phyloP scores from a whole-genome alignment of 2,113 vertebrate genomes.

The Mustela nigripes region DNA sequence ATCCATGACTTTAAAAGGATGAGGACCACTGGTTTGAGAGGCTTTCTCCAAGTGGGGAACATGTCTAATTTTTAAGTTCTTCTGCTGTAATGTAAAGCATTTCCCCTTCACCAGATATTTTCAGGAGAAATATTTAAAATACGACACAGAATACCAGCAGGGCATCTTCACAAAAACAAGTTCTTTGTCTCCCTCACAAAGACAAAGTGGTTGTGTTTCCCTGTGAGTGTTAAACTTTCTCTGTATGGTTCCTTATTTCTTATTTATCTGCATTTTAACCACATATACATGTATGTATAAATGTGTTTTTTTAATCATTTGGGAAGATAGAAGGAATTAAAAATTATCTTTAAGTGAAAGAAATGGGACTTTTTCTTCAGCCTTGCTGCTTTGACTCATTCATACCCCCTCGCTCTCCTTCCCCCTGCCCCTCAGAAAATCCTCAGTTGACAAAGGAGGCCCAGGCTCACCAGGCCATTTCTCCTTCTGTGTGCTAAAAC shows the following conservation, averaged over 20 bases:
- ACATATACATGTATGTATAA: neutral
- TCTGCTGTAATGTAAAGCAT: neutral
- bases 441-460: neutral
- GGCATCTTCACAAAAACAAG: neutral
- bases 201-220: neutral
- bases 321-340: neutral
- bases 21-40: neutral
- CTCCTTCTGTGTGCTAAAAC: neutral
- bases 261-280: constrained; percentile 5
- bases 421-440: neutral
- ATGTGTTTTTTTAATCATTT: neutral
- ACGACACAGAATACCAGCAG: neutral
- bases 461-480: neutral
- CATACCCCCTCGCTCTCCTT: neutral
- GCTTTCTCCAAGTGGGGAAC: neutral
- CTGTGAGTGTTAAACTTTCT: neutral
- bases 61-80: neutral
- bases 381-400: neutral
- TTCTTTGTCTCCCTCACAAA: neutral
- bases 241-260: neutral
- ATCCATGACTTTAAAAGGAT: neutral
- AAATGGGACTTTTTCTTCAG: neutral
- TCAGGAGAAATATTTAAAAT: neutral
- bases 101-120: neutral
- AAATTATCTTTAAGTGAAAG: neutral